Base-by-base conservation (phyloP, 1,140 invertebrate genomes). In the Tetramorium alpestre region DNA sequence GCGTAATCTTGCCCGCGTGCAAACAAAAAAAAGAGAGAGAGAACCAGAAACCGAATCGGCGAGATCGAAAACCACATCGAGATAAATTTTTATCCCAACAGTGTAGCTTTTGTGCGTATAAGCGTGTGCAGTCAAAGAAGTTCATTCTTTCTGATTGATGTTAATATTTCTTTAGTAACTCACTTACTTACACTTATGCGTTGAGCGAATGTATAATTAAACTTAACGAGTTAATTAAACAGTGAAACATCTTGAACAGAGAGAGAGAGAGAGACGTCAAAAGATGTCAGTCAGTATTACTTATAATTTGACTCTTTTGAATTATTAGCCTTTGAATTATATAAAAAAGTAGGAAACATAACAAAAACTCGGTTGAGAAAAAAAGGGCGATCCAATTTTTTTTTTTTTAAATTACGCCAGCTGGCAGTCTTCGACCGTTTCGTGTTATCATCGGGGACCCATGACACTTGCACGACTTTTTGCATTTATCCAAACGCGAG, bases 401-500 rank as follows among this genome's bases (percentile, higher is more conserved):
- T 51, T 72, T 22, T 89, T 86, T 85, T 51, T 70, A n/a, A 28
- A 49, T 25, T 58, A n/a, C 3, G 7, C 58, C 28, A 54, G 44
- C 13, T 38, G 77, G 82, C 90, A 88, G 91, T 92, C 90, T 82
- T 92, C 91, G 91, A 93, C 90, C 92, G 93, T 93, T 93, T 89
- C 87, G 85, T 73, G 90, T 93, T 92, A 93, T 89, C 90, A 86
- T 91, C 78, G 64, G 51, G 1, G 62, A 47, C 75, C 77, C 69
- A 85, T 88, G 88, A 87, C 90, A 89, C 91, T 92, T 93, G 87
- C 87, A 87, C 91, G 93, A 94, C 93, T 94, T 93, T 92, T 94
- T 94, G 94, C 93, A 94, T 93, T 94, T 93, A 92, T 91, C 86
- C 85, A 22, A 70, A 92, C 86, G 88, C 86, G 60, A 65, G 49